Base-by-base conservation (phyloP, 2,888 invertebrate genomes). In the Formica aserva region DNA sequence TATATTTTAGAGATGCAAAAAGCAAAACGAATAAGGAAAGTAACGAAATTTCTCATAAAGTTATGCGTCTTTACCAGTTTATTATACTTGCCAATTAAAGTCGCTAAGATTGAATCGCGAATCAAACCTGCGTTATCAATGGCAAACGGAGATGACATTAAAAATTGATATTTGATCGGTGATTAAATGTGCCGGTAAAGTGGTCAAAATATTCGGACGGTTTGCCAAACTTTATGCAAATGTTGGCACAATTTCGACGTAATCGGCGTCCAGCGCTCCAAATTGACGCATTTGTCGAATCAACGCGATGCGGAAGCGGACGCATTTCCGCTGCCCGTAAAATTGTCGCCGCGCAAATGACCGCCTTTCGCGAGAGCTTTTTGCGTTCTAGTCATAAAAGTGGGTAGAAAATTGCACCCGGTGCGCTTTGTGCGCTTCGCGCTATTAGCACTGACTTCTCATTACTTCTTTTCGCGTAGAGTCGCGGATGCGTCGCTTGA, bases 201-300 rank as follows among this genome's bases (percentile, higher is more conserved):
- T 80, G 78, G 35, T 26, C 45, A 32, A 35, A 80, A 80, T 80
- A 60, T 45, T 45, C 72, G 57, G 72, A 26, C 26, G 3, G n/a
- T 22, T 78, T 57, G 71, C 15, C 71, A 71, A 71, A 69, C 78
- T 71, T 71, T 78, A 71, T 71, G 78, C 78, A 78, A 78, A 78
- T 78, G 71, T 32, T 71, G 71, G 78, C 57, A 57, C 72, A 45
- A 80, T 71, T 57, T 15, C 52, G 29, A 5, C 48, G 38, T 29
- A 67, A 77, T 67, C 78, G 69, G 22, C 26, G 18, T 18, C n/a
- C 3, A 32, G n/a, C 18, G 52, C 35, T 38, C 55, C 71, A 71
- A 72, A 80, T 80, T 80, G 72, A 80, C 72, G 26, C 72, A 80
- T 80, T 80, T 80, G 78, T 72, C 72, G 78, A 80, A 80, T 80